Conservation (phyloP, 2,888 invertebrate genomes). For the Lepidocyrtinus sp. region DNA sequence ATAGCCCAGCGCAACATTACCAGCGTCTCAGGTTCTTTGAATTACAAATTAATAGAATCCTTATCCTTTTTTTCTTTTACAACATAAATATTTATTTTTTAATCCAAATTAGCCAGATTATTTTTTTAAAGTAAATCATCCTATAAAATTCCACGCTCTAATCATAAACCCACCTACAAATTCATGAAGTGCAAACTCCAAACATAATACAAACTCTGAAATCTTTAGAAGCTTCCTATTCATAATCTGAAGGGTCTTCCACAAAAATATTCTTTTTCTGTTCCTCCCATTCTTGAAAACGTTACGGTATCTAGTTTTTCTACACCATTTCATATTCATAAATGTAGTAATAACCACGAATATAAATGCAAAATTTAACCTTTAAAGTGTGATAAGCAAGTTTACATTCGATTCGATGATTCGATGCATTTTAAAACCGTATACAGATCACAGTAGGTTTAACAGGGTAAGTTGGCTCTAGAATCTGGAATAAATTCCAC, state of each 20-base stretch:
- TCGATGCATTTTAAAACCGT: too few species aligned
- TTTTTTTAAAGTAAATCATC: too few species aligned
- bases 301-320: slow-evolving; percentile 1
- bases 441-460: too few species aligned
- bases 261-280: not conserved
- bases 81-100: too few species aligned
- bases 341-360: not conserved
- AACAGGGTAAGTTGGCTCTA: too few species aligned
- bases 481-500: too few species aligned
- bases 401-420: slow-evolving; percentile 6
- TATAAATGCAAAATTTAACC: slow-evolving; percentile 39
- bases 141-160: too few species aligned
- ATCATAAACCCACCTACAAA: slow-evolving; percentile 7
- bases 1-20: slow-evolving; percentile 48
- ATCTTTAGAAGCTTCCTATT: too few species aligned
- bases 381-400: slow-evolving; percentile 16
- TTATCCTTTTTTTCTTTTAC: too few species aligned
- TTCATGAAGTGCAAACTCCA: slow-evolving; percentile 4
- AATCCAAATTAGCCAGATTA: too few species aligned
- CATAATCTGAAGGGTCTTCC: too few species aligned
- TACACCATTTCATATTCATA: slow-evolving; percentile 31
- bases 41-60: too few species aligned
- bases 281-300: not conserved
- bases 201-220: not conserved
- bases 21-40: not conserved